These are phyloP conservation scores for Heliconius eleuchia DNA, from an alignment of 1,140 invertebrate genomes.

Conservation along the genomic window DNA sequence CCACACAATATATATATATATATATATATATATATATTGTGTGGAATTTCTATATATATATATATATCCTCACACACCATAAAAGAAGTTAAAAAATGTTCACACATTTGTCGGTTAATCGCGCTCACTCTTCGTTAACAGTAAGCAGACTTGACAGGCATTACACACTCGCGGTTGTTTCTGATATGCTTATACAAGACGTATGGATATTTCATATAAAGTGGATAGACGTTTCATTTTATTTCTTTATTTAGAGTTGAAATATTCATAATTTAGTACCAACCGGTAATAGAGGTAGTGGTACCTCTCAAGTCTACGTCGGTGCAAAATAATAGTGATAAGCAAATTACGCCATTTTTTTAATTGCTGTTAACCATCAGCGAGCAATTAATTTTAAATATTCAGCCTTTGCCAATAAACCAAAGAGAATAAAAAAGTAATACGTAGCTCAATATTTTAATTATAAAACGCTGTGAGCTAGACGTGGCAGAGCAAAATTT, in stretches of 20 bases:
- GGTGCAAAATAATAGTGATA: too few relatives aligned
- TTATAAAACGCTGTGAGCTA: slow-evolving; percentile 5
- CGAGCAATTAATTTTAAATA: not conserved
- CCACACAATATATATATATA: too few relatives aligned
- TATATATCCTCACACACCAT: not conserved
- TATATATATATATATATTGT: not conserved
- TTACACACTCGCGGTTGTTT: slow-evolving; percentile 38
- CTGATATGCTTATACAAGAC: slow-evolving; percentile 20
- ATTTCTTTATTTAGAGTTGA: not conserved
- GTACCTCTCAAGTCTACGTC: too few relatives aligned
- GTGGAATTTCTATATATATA: too few relatives aligned
- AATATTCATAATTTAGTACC: not conserved
- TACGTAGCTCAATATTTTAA: slow-evolving; percentile 9
- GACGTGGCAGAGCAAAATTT: not conserved
- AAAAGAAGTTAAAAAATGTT: slow-evolving; percentile 24
- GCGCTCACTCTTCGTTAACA: slow-evolving; percentile 37
- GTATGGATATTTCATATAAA: slow-evolving; percentile 13
- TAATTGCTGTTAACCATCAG: not conserved
- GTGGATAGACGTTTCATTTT: not conserved
- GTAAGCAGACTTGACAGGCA: slow-evolving; percentile 39
- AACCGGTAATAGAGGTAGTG: too few relatives aligned
- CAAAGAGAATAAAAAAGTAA: not conserved
- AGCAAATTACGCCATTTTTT: not conserved
- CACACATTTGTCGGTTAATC: slow-evolving; percentile 21
- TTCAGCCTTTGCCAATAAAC: not conserved